A percentile compares a stretch with the other conserved stretches of the same genome.
phyloP scores from a whole-genome alignment of 2,797 vertebrate species.

The Hipposideros larvatus region DNA sequence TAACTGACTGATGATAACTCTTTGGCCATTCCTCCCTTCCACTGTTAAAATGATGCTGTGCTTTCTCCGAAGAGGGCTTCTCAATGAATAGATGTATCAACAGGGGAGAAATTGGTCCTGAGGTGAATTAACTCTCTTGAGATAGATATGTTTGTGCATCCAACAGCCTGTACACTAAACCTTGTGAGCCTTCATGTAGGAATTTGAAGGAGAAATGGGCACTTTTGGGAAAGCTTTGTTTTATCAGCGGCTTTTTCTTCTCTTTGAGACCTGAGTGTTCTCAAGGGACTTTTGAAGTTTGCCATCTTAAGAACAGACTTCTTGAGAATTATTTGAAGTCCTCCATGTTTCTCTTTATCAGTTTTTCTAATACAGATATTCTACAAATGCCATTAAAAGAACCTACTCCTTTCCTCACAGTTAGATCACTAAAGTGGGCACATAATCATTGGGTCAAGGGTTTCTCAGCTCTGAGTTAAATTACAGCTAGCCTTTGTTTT shows the following conservation, averaged over 20 bases:
- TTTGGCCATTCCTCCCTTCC: constrained; percentile 53
- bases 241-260: constrained; percentile 64
- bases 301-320: constrained; percentile 44
- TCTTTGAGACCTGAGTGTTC: constrained; percentile 55
- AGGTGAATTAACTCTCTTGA: constrained; percentile 65
- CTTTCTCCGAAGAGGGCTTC: constrained; percentile 43
- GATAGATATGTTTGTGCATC: constrained; percentile 69
- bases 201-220: constrained; percentile 71
- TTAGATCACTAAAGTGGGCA: background rate
- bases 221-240: constrained; percentile 60
- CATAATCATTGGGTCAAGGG: background rate
- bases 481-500: background rate
- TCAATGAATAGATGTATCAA: constrained; percentile 67
- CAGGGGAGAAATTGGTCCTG: constrained; percentile 69
- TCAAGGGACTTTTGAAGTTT: constrained; percentile 63
- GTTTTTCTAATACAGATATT: constrained; percentile 40
- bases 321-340: constrained; percentile 53
- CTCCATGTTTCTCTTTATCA: background rate
- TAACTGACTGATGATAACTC: constrained; percentile 73
- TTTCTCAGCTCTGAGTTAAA: constrained; percentile 47
- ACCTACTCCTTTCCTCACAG: background rate
- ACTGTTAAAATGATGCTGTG: constrained; percentile 59
- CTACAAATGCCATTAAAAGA: background rate
- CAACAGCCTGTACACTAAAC: constrained; percentile 46
- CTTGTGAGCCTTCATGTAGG: background rate